Evolutionary conservation across 1,140 invertebrate genomes (phyloP), one percentile per base, ranked within the genome.

Genomic region (Diprion similis): DNA sequence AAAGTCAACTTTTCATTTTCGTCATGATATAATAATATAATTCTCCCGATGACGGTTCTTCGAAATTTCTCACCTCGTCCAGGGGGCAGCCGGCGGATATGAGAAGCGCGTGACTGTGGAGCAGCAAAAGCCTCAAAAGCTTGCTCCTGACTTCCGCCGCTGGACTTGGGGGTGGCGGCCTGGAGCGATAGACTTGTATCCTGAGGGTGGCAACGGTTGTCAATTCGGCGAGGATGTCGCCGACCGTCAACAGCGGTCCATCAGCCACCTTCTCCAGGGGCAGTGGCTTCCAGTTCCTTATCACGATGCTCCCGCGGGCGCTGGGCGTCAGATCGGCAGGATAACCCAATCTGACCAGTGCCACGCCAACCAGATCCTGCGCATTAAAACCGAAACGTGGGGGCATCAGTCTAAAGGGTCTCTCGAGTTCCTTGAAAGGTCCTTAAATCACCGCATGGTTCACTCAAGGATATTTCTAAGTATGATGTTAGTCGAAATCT

Each of bases 201-300:
- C 95, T 91, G 2, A 99, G 89, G 8, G 96, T 98, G 7, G 96
- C 95, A 13, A 97, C 93, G 3, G 95, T 96, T 2, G 95, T 96
- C 74, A 99, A 84, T 87, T 98, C 97, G 1, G 96, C 95, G 37
- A 98, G 89, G 70, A 99, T 96, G 81, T 98, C 96, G 18, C 95
- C 96, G 0, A 98, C 95, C 0, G 96, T 97, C 48, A 95, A 92
- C 9, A 94, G 85, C 0, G 93, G 92, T 76, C 94, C 94, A 76
- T 97, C 96, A 6, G 95, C 95, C 74, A 99, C 96, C 79, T 94
- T 93, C 77, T 98, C 96, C 84, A 98, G 93, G 4, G 93, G 91
- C 51, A 98, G 85, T 1, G 97, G 95, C 84, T 96, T 96, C 97
- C 97, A 98, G 81, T 98, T 97, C 82, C 96, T 95, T 78, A 98